Base-by-base conservation (phyloP, 2,113 vertebrate species). In the Anguilla rostrata region DNA sequence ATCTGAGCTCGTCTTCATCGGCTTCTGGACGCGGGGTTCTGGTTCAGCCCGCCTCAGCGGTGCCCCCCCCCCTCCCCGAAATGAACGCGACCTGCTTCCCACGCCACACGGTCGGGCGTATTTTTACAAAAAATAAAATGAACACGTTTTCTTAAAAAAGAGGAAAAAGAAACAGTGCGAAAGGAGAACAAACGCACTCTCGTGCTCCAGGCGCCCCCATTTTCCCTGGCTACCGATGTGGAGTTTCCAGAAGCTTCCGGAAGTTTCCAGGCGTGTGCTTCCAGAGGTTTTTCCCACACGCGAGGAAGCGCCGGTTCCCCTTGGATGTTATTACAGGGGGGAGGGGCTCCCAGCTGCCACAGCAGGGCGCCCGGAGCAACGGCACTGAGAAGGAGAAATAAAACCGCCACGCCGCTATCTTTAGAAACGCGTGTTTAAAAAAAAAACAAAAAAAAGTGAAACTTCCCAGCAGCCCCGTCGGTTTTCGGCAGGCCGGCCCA, bases 321-420 rank as follows among this genome's bases (percentile, higher is more conserved):
- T 86, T 92, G 94, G 95, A 95, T 95, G 94, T 96, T 95, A 93
- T 96, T 94, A 89, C 93, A 93, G 92, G 89, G 90, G 92, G 89
- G 92, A 87, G 86, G 49, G 88, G 89, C 90, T 93, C 93, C 88
- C 92, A 94, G 95, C 95, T 96, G 94, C 94, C 92, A 95, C 93
- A 95, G 95, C 94, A 90, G 83, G 85, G 29, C 41, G 94, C 86
- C 63, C 89, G 79, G 83, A 78, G 88, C 84, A 89, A 89, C 93
- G 89, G 91, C 89, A 85, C 87, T 83, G 84, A 86, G 87, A 92
- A 81, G 89, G 89, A 94, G 92, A 90, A 92, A 94, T 88, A 88
- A 85, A 92, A 92, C 9, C 7, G 3, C 18, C 26, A 22, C 26
- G 14, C 34, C 15, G 78, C 78, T 85, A 85, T 39, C 84, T 85